Conservation (phyloP, 2,888 invertebrate genomes). For the Hipparchia semele region DNA sequence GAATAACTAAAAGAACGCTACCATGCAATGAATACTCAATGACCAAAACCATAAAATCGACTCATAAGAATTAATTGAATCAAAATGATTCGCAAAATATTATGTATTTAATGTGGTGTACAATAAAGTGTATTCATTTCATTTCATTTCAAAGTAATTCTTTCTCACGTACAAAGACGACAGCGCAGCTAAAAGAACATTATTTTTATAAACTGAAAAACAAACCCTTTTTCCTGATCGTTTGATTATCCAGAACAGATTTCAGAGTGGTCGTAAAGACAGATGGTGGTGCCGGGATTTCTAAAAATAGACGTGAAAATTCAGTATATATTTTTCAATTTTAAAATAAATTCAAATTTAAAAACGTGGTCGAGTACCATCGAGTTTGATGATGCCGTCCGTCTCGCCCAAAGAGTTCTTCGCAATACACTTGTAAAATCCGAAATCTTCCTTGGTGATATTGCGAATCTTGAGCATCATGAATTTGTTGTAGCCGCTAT, state of each 20-base stretch:
- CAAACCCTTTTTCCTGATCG: slow-evolving; percentile 74
- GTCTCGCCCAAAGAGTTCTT: slow-evolving; percentile 96
- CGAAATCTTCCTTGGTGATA: slow-evolving; percentile 91
- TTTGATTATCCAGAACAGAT: slow-evolving; percentile 72
- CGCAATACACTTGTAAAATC: slow-evolving; percentile 95
- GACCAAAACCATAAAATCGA: not conserved
- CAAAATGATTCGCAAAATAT: not conserved
- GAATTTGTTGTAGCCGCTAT: slow-evolving; percentile 95
- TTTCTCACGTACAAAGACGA: no score
- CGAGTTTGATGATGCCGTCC: slow-evolving; percentile 94
- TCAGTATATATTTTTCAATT: slow-evolving; percentile 21
- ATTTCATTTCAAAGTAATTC: no score
- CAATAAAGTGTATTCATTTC: no score
- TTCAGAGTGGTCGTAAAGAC: slow-evolving; percentile 84
- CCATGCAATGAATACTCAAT: not conserved
- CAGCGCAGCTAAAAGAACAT: not conserved
- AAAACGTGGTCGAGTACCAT: slow-evolving; percentile 84
- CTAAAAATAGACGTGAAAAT: slow-evolving; percentile 66
- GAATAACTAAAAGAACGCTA: not conserved
- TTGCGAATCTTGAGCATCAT: slow-evolving; percentile 96
- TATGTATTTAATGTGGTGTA: no score
- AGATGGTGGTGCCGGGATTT: slow-evolving; percentile 93
- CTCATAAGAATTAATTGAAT: not conserved
- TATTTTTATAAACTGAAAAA: slow-evolving; percentile 6
- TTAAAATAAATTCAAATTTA: slow-evolving; percentile 26